Evolutionary conservation across 2,113 vertebrate genomes (phyloP), one percentile per base, ranked within the genome.

Genomic region (Mobula birostris): DNA sequence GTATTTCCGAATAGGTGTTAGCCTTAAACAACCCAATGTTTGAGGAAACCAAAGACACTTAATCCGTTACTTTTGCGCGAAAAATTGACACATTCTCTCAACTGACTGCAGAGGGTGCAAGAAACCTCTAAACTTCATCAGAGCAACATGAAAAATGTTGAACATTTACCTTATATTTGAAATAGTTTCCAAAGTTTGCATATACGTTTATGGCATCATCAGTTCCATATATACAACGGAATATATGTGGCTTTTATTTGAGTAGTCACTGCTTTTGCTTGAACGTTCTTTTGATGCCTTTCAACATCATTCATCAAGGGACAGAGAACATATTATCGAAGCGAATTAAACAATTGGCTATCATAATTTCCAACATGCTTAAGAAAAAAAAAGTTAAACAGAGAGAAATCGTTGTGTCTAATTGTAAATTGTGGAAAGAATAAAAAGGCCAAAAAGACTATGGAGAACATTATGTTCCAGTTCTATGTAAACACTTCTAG

Each of bases 51-150:
- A n/a, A 6, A 70, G 0, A 21, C n/a, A 68, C 32, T 40, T 70
- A 63, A 29, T 40, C 32, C 32, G 8, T 6, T 90, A 15, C 9
- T 14, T 56, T 24, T 2, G 90, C 21, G 11, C 21, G 74, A 40
- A 76, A 14, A 48, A 93, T 72, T 11, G 61, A 12, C 15, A 74
- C 21, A 93, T 93, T 93, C 68, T 48, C 91, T 24, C 36, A 27
- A 27, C 68, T 12, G 19, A 93, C 91, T 74, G 91, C 40, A 93
- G 91, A 29, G 91, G 91, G 91, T 74, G 91, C 70, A 93, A 93
- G 91, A 93, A 56, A 5, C 40, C 91, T 56, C 91, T 32, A 93
- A 93, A 92, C n/a, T 19, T n/a, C 5, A 2, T 27, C 1, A 2
- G 36, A 24, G 61, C 24, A 0, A 3, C 56, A 70, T 19, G 5